Conservation (phyloP, 2,113 vertebrate species). For the Probosciger aterrimus region DNA sequence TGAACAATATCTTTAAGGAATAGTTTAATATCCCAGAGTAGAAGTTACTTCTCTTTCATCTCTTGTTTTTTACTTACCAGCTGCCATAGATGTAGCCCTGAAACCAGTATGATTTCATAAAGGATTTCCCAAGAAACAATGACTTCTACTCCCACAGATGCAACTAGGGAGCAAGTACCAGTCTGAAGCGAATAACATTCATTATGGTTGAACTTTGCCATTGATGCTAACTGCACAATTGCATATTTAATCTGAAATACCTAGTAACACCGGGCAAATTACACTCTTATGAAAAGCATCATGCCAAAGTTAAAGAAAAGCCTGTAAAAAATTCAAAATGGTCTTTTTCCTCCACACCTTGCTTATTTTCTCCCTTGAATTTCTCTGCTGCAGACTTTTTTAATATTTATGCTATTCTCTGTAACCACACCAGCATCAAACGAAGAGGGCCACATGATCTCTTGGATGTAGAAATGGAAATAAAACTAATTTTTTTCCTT, state of each 20-base stretch:
- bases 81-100: neutral
- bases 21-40: neutral
- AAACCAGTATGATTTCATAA: neutral
- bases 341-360: neutral
- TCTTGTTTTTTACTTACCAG: neutral
- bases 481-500: neutral
- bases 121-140: neutral
- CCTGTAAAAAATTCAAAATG: neutral
- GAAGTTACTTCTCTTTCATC: neutral
- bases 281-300: neutral
- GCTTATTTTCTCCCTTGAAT: neutral
- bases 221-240: neutral
- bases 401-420: neutral
- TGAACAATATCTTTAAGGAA: neutral
- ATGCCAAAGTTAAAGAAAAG: neutral
- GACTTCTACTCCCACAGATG: neutral
- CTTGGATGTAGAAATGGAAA: neutral
- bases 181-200: neutral
- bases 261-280: neutral
- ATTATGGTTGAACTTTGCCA: neutral
- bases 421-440: neutral
- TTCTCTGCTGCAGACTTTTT: neutral
- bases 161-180: neutral
- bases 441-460: neutral
- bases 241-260: neutral